Percentiles rank a stretch among this genome's conserved stretches.
phyloP scores from a whole-genome alignment of 2,797 vertebrate genomes.

The Etheostoma nigrum region DNA sequence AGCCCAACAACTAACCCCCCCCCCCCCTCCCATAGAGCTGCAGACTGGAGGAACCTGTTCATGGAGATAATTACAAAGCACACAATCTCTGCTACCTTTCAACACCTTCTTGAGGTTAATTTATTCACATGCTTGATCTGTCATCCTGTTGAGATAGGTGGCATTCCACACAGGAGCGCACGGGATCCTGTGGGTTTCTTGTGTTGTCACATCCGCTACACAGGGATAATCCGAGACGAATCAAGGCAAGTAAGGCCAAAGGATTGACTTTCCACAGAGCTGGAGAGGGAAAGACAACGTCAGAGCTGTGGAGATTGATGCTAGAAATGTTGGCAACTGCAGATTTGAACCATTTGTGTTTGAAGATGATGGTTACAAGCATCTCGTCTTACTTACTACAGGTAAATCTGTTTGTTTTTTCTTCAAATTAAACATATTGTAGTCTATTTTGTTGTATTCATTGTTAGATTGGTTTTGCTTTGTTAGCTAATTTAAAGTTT shows the following conservation, averaged over 20 bases:
- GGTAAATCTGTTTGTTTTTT: slow-evolving; percentile 50
- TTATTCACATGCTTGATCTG: neutral
- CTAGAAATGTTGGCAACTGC: slow-evolving; percentile 40
- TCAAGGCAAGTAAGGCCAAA: slow-evolving; percentile 70
- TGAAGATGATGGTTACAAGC: slow-evolving; percentile 29
- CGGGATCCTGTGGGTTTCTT: slow-evolving; percentile 19
- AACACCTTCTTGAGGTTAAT: slow-evolving; percentile 16
- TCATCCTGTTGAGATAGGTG: slow-evolving; percentile 19
- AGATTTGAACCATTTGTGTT: slow-evolving; percentile 13
- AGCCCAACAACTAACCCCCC: slow-evolving; percentile 39
- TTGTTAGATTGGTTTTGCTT: neutral
- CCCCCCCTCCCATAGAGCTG: slow-evolving; percentile 1
- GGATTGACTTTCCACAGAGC: slow-evolving; percentile 69
- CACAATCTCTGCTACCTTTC: slow-evolving; percentile 13
- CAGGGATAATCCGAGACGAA: slow-evolving; percentile 73
- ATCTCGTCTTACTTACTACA: slow-evolving; percentile 33
- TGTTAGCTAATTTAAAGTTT: neutral
- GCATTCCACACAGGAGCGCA: slow-evolving; percentile 17
- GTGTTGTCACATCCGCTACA: slow-evolving; percentile 1
- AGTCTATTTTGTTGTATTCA: neutral
- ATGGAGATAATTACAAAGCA: slow-evolving; percentile 4
- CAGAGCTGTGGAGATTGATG: slow-evolving; percentile 38
- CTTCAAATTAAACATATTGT: neutral
- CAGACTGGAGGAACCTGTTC: slow-evolving; percentile 22
- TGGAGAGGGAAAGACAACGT: slow-evolving; percentile 33